phyloP scores from a whole-genome alignment of 1,140 invertebrate genomes.

The Parapsyche elsis region DNA sequence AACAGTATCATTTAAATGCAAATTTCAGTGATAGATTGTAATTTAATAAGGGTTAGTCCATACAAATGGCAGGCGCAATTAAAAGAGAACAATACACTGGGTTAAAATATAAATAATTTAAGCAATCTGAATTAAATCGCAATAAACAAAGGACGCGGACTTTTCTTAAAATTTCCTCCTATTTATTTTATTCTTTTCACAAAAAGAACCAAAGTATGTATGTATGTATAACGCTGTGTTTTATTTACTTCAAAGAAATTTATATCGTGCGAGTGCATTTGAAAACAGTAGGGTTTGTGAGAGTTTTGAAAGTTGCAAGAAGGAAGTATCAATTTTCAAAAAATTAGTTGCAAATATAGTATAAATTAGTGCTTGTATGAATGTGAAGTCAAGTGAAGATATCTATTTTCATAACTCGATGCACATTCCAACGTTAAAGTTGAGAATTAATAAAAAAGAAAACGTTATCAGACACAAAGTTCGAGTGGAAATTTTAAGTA shows the following conservation, averaged over 20 bases:
- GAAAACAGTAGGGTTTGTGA: not conserved
- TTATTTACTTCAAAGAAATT: not conserved
- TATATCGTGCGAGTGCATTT: not conserved
- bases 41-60: constrained; percentile 29
- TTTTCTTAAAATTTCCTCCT: not conserved
- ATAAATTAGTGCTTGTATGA: too few species aligned
- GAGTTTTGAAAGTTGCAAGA: not conserved
- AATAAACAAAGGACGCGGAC: not conserved
- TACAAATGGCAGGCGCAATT: constrained; percentile 12
- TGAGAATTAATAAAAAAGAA: too few species aligned
- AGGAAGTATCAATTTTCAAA: too few species aligned
- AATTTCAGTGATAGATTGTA: constrained; percentile 35
- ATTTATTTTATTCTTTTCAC: not conserved
- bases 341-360: too few species aligned
- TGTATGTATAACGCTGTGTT: too few species aligned
- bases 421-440: too few species aligned
- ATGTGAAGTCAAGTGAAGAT: too few species aligned
- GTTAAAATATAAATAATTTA: constrained; percentile 9
- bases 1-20: constrained; percentile 28
- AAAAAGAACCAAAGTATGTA: too few species aligned
- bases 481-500: too few species aligned
- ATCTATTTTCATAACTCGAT: too few species aligned
- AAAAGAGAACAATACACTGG: constrained; percentile 9
- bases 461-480: too few species aligned
- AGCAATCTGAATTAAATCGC: not conserved